Evolutionary conservation across 2,888 invertebrate species (phyloP), one percentile per base, ranked within the genome.

Genomic region (Temnothorax ravouxi): DNA sequence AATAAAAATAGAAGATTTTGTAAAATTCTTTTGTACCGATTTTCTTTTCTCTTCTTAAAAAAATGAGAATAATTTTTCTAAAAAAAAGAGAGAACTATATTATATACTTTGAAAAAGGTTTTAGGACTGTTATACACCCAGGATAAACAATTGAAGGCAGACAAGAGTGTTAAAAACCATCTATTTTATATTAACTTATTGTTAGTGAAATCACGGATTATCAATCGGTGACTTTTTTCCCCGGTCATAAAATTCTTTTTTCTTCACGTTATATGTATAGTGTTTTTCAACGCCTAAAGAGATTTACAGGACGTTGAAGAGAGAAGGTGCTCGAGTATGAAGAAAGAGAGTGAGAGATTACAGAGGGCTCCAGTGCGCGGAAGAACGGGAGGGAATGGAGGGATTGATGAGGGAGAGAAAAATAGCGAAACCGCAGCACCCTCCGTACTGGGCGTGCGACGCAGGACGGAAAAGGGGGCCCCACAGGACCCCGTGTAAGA

Each of bases 371-470:
- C 25, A 25, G 86, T 80, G 76, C 80, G 67, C 66, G 64, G 72
- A 75, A 29, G 77, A 59, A 15, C 83, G 61, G 34, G 74, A 71
- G 86, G 74, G 75, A 88, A 76, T 18, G 34, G 74, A 71, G 86
- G 74, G 75, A 88, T 79, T 18, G 44, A 79, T 47, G 84, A 85
- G 59, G 74, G 75, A 84, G 88, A 90, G 88, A 92, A 87, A 88
- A 88, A 88, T 86, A 85, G 86, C 84, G 89, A 92, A 94, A 94
- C 94, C 93, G 88, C 94, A 93, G 92, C 92, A 93, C 94, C 93
- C 93, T 93, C 92, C 77, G 85, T 91, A 76, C 11, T 93, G 92
- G 93, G 94, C 93, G 94, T 94, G 93, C 93, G 94, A 91, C 92
- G 88, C 92, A 89, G 89, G 91, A 90, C 90, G 47, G 18, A 47